Evolutionary conservation across 2,888 invertebrate species (phyloP), one percentile per base, ranked within the genome.

Genomic region (Anodontia alba): DNA sequence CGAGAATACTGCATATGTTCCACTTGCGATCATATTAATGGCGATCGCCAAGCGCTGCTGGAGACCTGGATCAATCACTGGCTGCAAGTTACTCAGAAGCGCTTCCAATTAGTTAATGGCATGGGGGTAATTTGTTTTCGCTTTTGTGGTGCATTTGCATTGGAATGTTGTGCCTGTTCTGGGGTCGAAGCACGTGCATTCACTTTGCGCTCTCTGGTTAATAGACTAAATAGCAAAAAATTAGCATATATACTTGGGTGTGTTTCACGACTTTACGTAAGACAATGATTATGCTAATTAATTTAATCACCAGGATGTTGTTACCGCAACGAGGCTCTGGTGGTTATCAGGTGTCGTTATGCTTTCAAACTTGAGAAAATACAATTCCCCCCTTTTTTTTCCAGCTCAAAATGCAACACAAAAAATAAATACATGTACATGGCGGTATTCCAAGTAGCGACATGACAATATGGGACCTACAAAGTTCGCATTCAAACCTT

Each of bases 141-240:
- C 62, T 62, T 62, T 62, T 33, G 33, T 62, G 62, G 62, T 62
- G 62, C 62, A 62, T 62, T 33, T 62, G 62, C 62, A 62, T 62
- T 7, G 62, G 62, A 62, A 62, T 33, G 33, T 5, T 33, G 62
- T 33, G 62, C 62, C 62, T 62, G 62, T 31, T 62, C 33, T 31
- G 20, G 3, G 62, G 5, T 31, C 62, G 7, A 33, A 33, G 62
- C 62, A 62, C 33, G 62, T 62, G 62, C 62, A 62, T 31, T 62
- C 33, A 62, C 62, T 62, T 62, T 62, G 62, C 62, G 33, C 33
- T 1, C 33, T 62, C 33, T 17, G 62, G 33, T 33, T 17, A 17
- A 3, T 33, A 31, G 33, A 5, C 8, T 62, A 33, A 10, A 17
- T 7, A 62, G 33, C 33, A 31, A 8, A n/a, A 62, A 62, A 62